Evolutionary conservation across 2,113 vertebrate genomes (phyloP).

Genomic region (Empidonax traillii): DNA sequence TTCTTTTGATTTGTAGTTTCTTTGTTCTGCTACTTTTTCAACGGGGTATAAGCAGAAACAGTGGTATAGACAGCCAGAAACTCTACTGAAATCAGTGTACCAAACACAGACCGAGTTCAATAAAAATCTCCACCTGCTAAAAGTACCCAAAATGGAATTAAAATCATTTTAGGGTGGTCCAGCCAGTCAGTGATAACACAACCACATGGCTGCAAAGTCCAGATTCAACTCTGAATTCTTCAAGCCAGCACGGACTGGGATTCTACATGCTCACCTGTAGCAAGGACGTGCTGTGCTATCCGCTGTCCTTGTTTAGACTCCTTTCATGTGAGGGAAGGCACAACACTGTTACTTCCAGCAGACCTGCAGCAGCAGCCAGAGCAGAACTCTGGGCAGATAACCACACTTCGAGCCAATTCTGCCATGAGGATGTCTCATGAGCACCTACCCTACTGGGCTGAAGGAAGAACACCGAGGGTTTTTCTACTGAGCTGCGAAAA

Average conservation of each 20-base stretch:
- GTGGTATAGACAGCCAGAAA: not conserved
- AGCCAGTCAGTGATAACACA: not conserved
- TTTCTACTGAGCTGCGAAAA: not conserved
- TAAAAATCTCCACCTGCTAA: rapidly evolving
- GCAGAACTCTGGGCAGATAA: rapidly evolving
- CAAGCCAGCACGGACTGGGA: not conserved
- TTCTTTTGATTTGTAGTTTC: not conserved
- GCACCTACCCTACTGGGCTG: not conserved
- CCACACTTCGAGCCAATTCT: not conserved
- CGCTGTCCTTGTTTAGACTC: not conserved
- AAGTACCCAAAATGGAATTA: not conserved
- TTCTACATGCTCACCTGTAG: not conserved
- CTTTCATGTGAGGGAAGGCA: rapidly evolving
- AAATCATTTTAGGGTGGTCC: not conserved
- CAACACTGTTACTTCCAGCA: not conserved
- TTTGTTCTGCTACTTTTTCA: not conserved
- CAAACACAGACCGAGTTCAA: not conserved
- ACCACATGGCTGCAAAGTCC: not conserved
- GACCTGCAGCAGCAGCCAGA: not conserved
- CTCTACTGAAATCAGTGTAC: rapidly evolving
- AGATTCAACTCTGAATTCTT: not conserved
- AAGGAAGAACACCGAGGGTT: not conserved
- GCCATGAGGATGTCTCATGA: not conserved
- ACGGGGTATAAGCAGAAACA: not conserved
- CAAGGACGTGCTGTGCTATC: rapidly evolving